Evolutionary conservation across 2,113 vertebrate species (phyloP).

Genomic region (Nasalis larvatus): DNA sequence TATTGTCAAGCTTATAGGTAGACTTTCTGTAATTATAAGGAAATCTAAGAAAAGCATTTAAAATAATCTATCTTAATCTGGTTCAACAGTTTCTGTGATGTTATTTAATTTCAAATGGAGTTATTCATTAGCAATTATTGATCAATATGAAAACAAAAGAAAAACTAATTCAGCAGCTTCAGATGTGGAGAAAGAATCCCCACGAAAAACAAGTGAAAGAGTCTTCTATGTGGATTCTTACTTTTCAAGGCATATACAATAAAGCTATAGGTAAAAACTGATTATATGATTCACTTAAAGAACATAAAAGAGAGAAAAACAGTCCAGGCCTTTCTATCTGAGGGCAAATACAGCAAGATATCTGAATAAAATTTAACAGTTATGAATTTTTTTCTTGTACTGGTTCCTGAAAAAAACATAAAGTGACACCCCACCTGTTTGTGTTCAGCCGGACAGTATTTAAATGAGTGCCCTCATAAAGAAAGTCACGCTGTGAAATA

Average conservation of each 20-base stretch:
- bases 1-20: background rate
- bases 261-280: background rate
- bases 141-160: background rate
- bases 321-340: background rate
- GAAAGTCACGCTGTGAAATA: background rate
- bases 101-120: constrained; percentile 6
- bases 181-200: background rate
- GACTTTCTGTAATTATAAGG: background rate
- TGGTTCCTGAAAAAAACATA: background rate
- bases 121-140: background rate
- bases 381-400: background rate
- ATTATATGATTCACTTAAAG: background rate
- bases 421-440: background rate
- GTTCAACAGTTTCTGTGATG: background rate
- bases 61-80: background rate
- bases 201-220: background rate
- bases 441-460: background rate
- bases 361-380: background rate
- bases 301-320: background rate
- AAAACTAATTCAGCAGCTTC: background rate
- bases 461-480: background rate
- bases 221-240: background rate
- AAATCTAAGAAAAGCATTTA: background rate
- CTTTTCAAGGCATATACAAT: background rate
- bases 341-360: background rate